Evolutionary conservation across 2,888 invertebrate species (phyloP), one percentile per base, ranked within the genome.

Genomic region (Tipula helvola): DNA sequence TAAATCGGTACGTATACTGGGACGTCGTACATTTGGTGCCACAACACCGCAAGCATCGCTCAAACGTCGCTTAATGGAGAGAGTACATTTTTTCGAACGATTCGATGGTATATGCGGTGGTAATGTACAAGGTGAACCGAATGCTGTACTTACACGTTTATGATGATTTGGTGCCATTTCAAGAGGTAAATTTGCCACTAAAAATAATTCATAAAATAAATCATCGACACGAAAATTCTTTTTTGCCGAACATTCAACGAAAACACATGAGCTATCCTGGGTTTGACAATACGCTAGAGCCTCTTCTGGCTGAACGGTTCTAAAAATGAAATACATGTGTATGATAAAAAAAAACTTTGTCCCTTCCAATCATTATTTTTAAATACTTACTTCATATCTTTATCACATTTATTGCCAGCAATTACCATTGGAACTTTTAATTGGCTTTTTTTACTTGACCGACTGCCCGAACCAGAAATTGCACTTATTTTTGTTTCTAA

Each of bases 151-250:
- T 83, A 97, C 95, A 87, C 95, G 93, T 89, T 96, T 95, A 91
- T 97, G 97, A 90, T 96, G 95, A 89, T 96, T 96, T 0, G 96
- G 96, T 28, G 96, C 96, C 97, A 97, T 97, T 92, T 97, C 97
- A 89, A 96, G 91, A 0, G 97, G 97, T 87, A 97, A 91, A 90
- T 96, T 96, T 41, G 96, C 96, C 86, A 96, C 94, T 87, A 95
- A 94, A 91, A 97, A 97, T 12, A 97, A 93, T 89, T 96, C 95
- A 90, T 96, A 95, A 91, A 97, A 97, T 16, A 96, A 93, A 89
- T 97, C 96, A 89, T 97, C 96, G 86, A 97, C 95, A 89, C 95
- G 95, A 88, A 93, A 93, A 91, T 96, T 96, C 89, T 95, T 95
- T 90, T 96, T 96, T 5, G 97, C 97, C 52, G 97, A 97, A 36